Conservation (phyloP, 2,113 vertebrate species). For the Clarias magur region DNA sequence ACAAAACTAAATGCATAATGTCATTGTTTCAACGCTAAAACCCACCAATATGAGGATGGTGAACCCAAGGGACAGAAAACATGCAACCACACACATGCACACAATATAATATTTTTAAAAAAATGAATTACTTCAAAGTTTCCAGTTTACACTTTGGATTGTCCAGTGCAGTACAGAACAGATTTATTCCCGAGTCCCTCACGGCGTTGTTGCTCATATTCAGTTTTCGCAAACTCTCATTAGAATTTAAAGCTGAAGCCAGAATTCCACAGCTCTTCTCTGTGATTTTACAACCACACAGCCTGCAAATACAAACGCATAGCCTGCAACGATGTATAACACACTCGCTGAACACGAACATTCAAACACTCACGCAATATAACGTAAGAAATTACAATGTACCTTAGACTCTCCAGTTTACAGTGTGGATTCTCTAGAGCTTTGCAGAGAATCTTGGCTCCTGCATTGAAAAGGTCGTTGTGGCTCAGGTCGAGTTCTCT, state of each 20-base stretch:
- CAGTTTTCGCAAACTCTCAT: not conserved
- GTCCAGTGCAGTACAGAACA: not conserved
- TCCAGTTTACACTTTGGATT: slow-evolving; percentile 3
- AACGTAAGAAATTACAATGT: not conserved
- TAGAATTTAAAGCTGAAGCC: not conserved
- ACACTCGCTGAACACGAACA: not conserved
- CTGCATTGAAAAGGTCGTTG: not conserved
- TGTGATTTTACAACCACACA: not conserved
- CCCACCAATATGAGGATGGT: too few species aligned
- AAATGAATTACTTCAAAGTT: not conserved
- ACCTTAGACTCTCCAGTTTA: not conserved
- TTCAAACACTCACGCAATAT: not conserved
- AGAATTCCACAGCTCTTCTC: not conserved
- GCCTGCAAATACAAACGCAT: not conserved
- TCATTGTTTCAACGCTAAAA: not conserved
- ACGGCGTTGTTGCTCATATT: not conserved
- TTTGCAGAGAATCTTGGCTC: not conserved
- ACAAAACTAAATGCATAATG: not conserved
- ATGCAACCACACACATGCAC: not conserved
- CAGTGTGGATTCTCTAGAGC: not conserved
- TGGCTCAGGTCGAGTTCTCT: not conserved
- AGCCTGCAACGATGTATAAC: not conserved
- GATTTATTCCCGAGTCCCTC: not conserved
- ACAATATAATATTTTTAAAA: not conserved
- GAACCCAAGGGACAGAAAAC: too few species aligned